These are phyloP conservation scores for Rhineura floridana DNA, from an alignment of 2,113 vertebrate genomes.

Conservation along the genomic window DNA sequence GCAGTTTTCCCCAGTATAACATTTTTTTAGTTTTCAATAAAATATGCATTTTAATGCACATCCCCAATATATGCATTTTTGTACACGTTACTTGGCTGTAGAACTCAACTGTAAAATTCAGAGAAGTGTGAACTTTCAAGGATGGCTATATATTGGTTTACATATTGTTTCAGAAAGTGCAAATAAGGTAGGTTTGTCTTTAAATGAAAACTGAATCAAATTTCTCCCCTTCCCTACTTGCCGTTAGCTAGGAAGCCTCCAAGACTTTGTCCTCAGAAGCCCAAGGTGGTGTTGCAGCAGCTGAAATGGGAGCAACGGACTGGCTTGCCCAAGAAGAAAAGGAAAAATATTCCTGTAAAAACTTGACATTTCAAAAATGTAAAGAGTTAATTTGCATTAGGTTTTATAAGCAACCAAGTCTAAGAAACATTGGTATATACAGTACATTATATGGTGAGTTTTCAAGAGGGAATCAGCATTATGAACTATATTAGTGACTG, in stretches of 20 bases:
- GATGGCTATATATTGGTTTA: no score
- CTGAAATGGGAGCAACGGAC: neutral
- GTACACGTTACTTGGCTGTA: no score
- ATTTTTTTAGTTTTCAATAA: no score
- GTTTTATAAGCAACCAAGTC: neutral
- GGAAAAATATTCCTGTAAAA: neutral
- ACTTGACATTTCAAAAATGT: neutral
- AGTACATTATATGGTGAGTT: neutral
- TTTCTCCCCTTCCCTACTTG: neutral
- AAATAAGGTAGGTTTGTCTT: no score
- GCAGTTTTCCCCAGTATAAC: no score
- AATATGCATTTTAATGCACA: no score
- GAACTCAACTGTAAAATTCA: no score
- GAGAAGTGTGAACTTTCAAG: no score
- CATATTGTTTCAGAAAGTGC: no score
- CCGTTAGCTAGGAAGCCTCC: neutral
- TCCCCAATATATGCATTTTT: no score
- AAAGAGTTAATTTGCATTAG: neutral
- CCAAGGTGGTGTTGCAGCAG: neutral
- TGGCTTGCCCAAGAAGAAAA: neutral
- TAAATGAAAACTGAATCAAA: no score
- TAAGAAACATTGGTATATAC: neutral
- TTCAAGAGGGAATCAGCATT: neutral
- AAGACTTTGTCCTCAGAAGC: neutral
- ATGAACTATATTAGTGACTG: neutral